Evolutionary conservation across 2,113 vertebrate species (phyloP).

Genomic region (Heliornis fulica): DNA sequence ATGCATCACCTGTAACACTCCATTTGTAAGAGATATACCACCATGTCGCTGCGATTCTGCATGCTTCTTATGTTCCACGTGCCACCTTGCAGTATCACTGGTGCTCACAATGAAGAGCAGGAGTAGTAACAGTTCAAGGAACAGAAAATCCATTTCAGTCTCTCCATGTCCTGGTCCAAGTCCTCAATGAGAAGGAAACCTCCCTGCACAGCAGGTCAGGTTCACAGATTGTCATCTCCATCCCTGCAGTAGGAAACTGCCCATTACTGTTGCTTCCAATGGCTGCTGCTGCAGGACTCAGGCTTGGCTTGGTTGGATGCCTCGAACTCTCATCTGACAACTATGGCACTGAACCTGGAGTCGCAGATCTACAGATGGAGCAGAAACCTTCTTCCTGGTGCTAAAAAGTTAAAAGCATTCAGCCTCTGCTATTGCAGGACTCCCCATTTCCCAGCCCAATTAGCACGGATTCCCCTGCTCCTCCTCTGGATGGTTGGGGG

Average conservation of each 20-base stretch:
- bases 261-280: not conserved
- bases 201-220: not conserved
- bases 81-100: not conserved
- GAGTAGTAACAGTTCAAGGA: not conserved
- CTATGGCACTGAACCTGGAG: not conserved
- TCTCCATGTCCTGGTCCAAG: not conserved
- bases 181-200: not conserved
- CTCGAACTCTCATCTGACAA: not conserved
- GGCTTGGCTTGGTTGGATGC: not conserved
- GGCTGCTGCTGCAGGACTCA: not conserved
- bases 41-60: not conserved
- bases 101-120: not conserved
- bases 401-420: not conserved
- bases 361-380: not conserved
- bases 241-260: not conserved
- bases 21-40: not conserved
- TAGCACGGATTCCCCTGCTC: not conserved
- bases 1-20: not conserved
- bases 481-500: not conserved
- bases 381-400: not conserved
- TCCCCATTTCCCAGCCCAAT: not conserved
- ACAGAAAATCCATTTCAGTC: not conserved
- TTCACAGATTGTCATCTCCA: not conserved
- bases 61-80: not conserved
- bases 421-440: not conserved